phyloP scores from a whole-genome alignment of 2,888 invertebrate species.

The Parapristionchus giblindavisi region DNA sequence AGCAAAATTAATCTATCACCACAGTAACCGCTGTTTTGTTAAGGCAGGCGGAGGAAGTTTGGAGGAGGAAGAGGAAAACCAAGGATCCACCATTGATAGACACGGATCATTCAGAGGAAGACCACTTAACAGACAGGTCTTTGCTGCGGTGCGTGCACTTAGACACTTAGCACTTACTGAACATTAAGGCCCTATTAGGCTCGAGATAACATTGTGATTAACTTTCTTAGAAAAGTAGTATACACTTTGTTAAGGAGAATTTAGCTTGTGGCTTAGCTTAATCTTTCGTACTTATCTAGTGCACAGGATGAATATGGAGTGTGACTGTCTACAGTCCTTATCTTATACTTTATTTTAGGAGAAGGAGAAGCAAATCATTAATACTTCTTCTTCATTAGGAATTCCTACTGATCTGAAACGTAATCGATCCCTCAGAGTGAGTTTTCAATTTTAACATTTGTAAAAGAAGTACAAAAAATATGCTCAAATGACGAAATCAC shows the following conservation, averaged over 20 bases:
- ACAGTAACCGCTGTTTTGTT: constrained; percentile 15
- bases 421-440: constrained; percentile 53
- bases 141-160: constrained; percentile 3
- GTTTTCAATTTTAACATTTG: background rate
- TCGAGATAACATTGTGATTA: too few species aligned
- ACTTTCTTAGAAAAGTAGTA: too few species aligned
- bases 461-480: background rate
- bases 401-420: constrained; percentile 48
- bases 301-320: too few species aligned
- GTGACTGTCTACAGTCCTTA: too few species aligned
- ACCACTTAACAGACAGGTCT: constrained; percentile 26
- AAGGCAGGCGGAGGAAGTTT: constrained; percentile 58
- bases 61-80: constrained; percentile 51
- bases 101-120: constrained; percentile 51
- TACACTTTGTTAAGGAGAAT: too few species aligned
- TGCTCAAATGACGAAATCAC: background rate
- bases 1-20: background rate
- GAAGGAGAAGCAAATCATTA: constrained; percentile 20
- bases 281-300: too few species aligned
- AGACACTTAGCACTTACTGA: background rate
- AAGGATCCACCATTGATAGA: constrained; percentile 43
- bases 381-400: background rate
- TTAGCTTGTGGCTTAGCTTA: too few species aligned
- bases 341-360: too few species aligned
- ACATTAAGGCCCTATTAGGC: too few species aligned